Conservation (phyloP, 2,113 vertebrate species). For the Python bivittatus region DNA sequence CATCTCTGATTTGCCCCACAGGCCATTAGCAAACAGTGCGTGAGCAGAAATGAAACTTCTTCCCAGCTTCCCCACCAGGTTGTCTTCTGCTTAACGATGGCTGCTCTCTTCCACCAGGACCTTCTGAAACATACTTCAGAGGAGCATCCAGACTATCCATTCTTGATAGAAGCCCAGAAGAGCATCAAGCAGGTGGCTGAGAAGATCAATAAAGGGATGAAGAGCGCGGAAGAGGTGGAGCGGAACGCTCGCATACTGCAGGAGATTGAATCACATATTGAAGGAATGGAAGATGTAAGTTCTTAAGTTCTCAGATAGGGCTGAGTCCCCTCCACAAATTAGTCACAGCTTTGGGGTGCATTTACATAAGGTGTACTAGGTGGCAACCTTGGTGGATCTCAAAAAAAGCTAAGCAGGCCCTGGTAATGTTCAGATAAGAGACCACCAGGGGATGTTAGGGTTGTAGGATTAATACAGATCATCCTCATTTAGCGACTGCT, state of each 20-base stretch:
- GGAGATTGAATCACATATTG: conserved; percentile 97
- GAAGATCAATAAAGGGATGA: conserved; percentile 95
- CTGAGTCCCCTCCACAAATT: background rate
- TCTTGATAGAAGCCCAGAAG: conserved; percentile 89
- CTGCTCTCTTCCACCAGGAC: conserved; percentile 75
- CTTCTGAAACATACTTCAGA: conserved; percentile 94
- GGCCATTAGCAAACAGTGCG: too few relatives aligned
- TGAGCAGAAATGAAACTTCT: too few relatives aligned
- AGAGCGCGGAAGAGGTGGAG: conserved; percentile 93
- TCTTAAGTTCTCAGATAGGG: too few relatives aligned
- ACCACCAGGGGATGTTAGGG: too few relatives aligned
- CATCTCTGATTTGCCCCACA: too few relatives aligned
- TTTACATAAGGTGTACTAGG: background rate
- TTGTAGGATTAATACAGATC: too few relatives aligned
- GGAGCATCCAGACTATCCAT: conserved; percentile 90
- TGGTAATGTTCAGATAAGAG: too few relatives aligned
- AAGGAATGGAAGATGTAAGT: conserved; percentile 94
- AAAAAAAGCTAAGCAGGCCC: too few relatives aligned
- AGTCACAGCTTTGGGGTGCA: background rate
- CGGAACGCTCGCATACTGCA: conserved; percentile 91
- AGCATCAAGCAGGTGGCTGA: conserved; percentile 95
- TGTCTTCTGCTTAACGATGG: rapidly evolving
- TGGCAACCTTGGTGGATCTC: background rate
- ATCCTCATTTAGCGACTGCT: too few relatives aligned
- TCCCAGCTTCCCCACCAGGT: background rate